Conservation (phyloP, 2,888 invertebrate genomes). For the Bursaphelenchus okinawaensis region DNA sequence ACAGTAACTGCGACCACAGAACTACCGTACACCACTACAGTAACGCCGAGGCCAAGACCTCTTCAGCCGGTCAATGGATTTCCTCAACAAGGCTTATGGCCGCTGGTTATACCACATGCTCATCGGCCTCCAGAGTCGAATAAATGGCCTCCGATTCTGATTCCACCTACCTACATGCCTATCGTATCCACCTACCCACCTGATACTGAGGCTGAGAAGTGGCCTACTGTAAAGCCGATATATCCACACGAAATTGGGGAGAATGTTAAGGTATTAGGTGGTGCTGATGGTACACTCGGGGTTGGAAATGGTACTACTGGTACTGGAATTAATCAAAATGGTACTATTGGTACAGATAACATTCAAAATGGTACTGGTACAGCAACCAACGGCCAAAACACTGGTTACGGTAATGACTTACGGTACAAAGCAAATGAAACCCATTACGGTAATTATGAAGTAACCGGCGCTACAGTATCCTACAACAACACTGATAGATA, state of each 20-base stretch:
- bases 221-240: constrained; percentile 3
- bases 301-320: too few relatives aligned
- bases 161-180: constrained; percentile 14
- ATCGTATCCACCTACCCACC: constrained; percentile 9
- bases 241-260: constrained; percentile 10
- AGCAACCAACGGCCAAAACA: too few relatives aligned
- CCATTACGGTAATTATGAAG: background rate
- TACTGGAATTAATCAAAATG: too few relatives aligned
- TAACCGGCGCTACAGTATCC: background rate
- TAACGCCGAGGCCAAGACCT: background rate
- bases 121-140: background rate
- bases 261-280: background rate
- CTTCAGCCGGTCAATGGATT: background rate
- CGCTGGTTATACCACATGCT: background rate
- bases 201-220: background rate
- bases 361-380: too few relatives aligned
- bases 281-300: too few relatives aligned
- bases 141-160: constrained; percentile 4
- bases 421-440: background rate
- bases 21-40: background rate
- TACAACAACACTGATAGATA: background rate
- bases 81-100: constrained; percentile 1
- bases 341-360: too few relatives aligned
- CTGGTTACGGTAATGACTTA: too few relatives aligned
- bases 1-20: too few relatives aligned